Evolutionary conservation across 1,140 invertebrate genomes (phyloP).

Genomic region (Drosophila seguyi): DNA sequence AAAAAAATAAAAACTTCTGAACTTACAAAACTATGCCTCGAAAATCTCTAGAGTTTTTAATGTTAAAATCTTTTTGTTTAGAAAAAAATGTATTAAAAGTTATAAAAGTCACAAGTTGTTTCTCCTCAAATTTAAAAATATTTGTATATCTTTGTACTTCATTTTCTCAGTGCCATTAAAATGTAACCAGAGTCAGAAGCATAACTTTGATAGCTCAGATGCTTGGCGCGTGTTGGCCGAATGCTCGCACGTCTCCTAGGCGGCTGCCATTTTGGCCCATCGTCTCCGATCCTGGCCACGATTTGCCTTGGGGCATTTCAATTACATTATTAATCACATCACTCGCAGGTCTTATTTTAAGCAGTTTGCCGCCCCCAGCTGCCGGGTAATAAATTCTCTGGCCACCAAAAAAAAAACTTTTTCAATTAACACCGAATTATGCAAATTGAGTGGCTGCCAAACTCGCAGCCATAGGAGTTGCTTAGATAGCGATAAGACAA

Average conservation of each 20-base stretch:
- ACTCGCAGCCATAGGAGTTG: conserved; percentile 44
- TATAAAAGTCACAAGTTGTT: not conserved
- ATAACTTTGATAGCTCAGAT: conserved; percentile 48
- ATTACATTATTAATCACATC: conserved; percentile 74
- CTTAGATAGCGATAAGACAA: conserved; percentile 51
- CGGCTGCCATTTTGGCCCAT: conserved; percentile 22
- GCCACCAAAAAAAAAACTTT: conserved; percentile 54
- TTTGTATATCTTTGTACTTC: not conserved
- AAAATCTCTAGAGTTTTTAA: too few relatives aligned
- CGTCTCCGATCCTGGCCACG: conserved; percentile 15
- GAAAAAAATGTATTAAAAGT: not conserved
- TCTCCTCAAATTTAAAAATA: not conserved
- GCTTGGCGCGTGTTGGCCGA: conserved; percentile 39
- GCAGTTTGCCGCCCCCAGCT: conserved; percentile 47
- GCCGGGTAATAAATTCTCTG: conserved; percentile 61
- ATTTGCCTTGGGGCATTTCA: conserved; percentile 34
- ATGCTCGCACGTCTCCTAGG: conserved; percentile 38
- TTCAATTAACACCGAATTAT: conserved; percentile 81
- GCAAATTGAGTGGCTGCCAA: conserved; percentile 73
- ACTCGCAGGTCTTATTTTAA: conserved; percentile 68
- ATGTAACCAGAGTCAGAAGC: conserved; percentile 34
- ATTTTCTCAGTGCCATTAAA: conserved; percentile 6
- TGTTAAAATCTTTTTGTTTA: too few relatives aligned
- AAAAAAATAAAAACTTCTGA: too few relatives aligned
- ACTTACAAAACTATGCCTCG: too few relatives aligned